These are phyloP conservation scores for Lasius fuliginosus DNA, from an alignment of 2,888 invertebrate species.

Conservation along the genomic window DNA sequence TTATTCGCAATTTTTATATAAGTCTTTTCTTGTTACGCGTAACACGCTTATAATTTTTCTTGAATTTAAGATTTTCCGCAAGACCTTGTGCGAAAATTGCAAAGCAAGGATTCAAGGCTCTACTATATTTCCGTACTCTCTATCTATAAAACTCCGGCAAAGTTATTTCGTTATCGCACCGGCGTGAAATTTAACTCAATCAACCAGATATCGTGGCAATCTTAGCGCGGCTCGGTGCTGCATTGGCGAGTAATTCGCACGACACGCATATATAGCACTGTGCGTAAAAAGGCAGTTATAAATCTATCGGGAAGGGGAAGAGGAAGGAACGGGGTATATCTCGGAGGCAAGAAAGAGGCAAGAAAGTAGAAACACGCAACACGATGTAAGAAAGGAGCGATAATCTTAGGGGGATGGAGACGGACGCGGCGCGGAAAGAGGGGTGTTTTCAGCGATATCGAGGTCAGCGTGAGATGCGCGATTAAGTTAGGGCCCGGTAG, in stretches of 20 bases:
- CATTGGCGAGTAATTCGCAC: conserved; percentile 29
- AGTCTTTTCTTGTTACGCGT: not conserved
- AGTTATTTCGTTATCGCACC: conserved; percentile 15
- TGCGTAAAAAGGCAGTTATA: conserved; percentile 24
- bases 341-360: conserved; percentile 35
- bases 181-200: conserved; percentile 25
- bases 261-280: not conserved
- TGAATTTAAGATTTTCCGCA: not conserved
- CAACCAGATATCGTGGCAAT: not conserved
- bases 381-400: conserved; percentile 46
- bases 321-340: not conserved
- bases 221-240: not conserved
- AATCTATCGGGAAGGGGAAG: conserved; percentile 10
- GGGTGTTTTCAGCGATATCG: conserved; percentile 66
- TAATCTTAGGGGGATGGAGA: conserved; percentile 37
- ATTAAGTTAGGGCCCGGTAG: conserved; percentile 51
- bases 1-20: not conserved
- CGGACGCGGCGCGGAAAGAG: conserved; percentile 25
- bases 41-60: not conserved
- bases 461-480: conserved; percentile 73
- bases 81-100: not conserved
- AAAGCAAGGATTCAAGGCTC: not conserved
- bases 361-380: conserved; percentile 46
- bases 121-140: not conserved
- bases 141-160: not conserved